A percentile compares a stretch with the other conserved stretches of the same genome.
Evolutionary conservation across 2,888 invertebrate genomes (phyloP).

Genomic region (Dasysyrphus tricinctus): DNA sequence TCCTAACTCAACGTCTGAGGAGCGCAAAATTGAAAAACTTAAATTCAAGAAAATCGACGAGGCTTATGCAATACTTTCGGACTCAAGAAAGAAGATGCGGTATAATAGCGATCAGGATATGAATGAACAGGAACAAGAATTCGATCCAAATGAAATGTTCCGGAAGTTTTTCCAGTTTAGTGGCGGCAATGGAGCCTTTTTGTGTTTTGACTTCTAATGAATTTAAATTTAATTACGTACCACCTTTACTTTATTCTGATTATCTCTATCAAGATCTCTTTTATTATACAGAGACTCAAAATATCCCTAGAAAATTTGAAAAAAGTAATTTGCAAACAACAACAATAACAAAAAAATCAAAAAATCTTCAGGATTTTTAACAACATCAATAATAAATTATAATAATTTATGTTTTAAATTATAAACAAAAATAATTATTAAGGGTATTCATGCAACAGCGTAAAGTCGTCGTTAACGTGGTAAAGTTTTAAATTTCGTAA

Average conservation of each 20-base stretch:
- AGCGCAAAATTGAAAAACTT: conserved; percentile 95
- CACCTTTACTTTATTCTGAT: conserved; percentile 70
- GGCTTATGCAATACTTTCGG: conserved; percentile 95
- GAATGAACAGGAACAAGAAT: conserved; percentile 88
- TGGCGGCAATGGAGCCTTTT: conserved; percentile 85
- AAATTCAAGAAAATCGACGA: conserved; percentile 98
- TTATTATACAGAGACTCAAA: conserved; percentile 43
- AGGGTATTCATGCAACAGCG: no score
- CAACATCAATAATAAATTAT: conserved; percentile 41
- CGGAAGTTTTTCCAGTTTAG: conserved; percentile 90
- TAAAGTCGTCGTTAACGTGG: no score
- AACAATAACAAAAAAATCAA: neutral
- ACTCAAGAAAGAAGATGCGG: conserved; percentile 93
- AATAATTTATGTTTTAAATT: conserved; percentile 18
- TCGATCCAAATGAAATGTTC: conserved; percentile 93
- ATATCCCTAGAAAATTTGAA: conserved; percentile 23
- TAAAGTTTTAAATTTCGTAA: no score
- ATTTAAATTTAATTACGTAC: conserved; percentile 28
- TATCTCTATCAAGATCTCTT: conserved; percentile 64
- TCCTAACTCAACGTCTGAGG: conserved; percentile 92
- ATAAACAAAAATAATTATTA: conserved; percentile 15
- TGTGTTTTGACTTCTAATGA: conserved; percentile 81
- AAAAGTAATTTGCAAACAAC: conserved; percentile 16
- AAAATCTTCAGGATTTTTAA: conserved; percentile 25
- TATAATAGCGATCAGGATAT: conserved; percentile 97